Evolutionary conservation across 2,113 vertebrate genomes (phyloP).

Genomic region (Callocephalon fimbriatum): DNA sequence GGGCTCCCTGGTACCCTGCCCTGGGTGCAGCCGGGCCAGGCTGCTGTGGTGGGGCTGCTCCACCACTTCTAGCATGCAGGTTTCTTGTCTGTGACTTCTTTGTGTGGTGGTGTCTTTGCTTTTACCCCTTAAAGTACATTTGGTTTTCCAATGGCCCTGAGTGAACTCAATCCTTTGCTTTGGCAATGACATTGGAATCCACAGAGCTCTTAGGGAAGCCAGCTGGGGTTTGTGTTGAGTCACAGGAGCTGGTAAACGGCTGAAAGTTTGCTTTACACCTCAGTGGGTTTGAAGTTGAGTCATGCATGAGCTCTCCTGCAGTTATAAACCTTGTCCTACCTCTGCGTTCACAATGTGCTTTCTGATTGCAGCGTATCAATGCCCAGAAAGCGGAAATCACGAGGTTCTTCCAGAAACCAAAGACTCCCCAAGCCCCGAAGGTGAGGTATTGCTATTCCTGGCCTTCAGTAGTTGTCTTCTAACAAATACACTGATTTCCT

Average conservation of each 20-base stretch:
- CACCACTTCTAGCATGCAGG: accelerated
- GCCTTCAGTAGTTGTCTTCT: background rate
- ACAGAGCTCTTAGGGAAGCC: background rate
- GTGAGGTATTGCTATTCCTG: constrained; percentile 64
- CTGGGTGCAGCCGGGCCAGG: background rate
- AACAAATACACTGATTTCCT: background rate
- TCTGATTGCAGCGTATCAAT: constrained; percentile 85
- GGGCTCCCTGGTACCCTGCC: background rate
- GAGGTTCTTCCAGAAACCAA: constrained; percentile 94
- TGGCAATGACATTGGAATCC: accelerated
- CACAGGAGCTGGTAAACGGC: background rate
- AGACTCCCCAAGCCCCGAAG: constrained; percentile 91
- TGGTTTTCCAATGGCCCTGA: background rate
- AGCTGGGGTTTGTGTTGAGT: background rate
- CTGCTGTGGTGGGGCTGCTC: background rate
- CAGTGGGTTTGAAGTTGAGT: background rate
- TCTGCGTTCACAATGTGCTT: background rate
- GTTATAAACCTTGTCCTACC: background rate
- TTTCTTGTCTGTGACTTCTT: background rate
- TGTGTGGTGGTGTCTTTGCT: background rate
- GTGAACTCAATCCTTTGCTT: background rate
- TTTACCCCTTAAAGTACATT: background rate
- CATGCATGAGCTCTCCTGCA: background rate
- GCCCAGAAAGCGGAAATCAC: constrained; percentile 96
- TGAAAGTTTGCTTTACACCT: background rate